phyloP scores from a whole-genome alignment of 2,797 vertebrate species.

The Semotilus atromaculatus region DNA sequence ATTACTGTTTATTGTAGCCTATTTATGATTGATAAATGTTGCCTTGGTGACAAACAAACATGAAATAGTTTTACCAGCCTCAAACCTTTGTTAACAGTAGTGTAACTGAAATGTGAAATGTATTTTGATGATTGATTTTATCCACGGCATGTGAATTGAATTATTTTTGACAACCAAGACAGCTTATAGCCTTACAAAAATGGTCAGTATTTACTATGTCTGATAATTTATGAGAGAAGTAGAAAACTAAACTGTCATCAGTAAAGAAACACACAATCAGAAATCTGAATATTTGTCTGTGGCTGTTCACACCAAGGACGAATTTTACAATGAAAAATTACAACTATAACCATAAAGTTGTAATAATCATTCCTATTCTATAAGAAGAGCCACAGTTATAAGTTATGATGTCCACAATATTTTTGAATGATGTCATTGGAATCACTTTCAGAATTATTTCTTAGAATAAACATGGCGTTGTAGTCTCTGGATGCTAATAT shows the following conservation, averaged over 20 bases:
- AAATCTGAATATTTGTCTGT: neutral
- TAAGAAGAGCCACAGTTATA: no score
- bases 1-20: neutral
- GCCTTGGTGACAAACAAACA: no score
- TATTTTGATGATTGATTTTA: neutral
- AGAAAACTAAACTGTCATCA: neutral
- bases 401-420: no score
- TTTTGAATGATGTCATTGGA: neutral
- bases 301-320: neutral
- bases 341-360: neutral
- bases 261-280: neutral
- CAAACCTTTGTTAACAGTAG: neutral
- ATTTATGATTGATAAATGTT: neutral
- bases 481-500: neutral
- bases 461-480: neutral
- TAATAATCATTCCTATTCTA: no score
- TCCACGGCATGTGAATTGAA: no score
- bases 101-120: neutral
- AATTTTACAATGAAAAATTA: neutral
- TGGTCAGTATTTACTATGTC: neutral
- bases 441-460: neutral
- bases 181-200: neutral
- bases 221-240: neutral
- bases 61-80: no score
- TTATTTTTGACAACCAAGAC: neutral